phyloP scores from a whole-genome alignment of 2,888 invertebrate genomes.

The Caenorhabditis virilis region DNA sequence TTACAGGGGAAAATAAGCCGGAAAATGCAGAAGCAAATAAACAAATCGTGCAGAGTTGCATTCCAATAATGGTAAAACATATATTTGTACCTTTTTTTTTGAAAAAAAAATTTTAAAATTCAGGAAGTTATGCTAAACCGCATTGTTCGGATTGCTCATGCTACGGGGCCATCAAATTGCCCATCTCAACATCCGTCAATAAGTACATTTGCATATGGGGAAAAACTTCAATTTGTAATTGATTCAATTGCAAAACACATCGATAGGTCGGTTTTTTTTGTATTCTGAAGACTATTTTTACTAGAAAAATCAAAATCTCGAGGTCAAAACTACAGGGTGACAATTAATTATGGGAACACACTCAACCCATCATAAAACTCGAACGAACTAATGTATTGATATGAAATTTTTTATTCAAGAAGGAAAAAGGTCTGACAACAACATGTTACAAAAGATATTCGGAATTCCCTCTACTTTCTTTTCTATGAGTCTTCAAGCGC shows the following conservation, averaged over 20 bases:
- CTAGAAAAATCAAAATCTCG: too few species aligned
- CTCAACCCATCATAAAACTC: too few species aligned
- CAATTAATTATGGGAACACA: too few species aligned
- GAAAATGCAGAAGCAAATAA: conserved; percentile 2
- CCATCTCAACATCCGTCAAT: conserved; percentile 30
- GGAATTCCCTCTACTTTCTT: too few species aligned
- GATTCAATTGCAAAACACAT: conserved; percentile 11
- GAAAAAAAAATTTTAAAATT: neutral
- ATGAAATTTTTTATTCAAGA: too few species aligned
- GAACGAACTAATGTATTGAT: too few species aligned
- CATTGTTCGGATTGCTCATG: conserved; percentile 18
- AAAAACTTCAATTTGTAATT: conserved; percentile 39
- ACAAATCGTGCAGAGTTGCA: conserved; percentile 4
- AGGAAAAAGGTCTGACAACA: too few species aligned
- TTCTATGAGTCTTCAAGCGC: too few species aligned
- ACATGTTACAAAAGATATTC: too few species aligned
- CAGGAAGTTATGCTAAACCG: conserved; percentile 16
- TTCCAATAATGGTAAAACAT: conserved; percentile 3
- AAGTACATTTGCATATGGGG: conserved; percentile 23
- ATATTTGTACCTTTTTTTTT: neutral
- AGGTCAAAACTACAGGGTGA: too few species aligned
- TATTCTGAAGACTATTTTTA: too few species aligned
- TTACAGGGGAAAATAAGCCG: conserved; percentile 9
- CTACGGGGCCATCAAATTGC: conserved; percentile 7
- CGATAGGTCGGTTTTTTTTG: conserved; percentile 9